Base-by-base conservation (phyloP, 1,140 invertebrate species). In the Rhagoletis zephyria region DNA sequence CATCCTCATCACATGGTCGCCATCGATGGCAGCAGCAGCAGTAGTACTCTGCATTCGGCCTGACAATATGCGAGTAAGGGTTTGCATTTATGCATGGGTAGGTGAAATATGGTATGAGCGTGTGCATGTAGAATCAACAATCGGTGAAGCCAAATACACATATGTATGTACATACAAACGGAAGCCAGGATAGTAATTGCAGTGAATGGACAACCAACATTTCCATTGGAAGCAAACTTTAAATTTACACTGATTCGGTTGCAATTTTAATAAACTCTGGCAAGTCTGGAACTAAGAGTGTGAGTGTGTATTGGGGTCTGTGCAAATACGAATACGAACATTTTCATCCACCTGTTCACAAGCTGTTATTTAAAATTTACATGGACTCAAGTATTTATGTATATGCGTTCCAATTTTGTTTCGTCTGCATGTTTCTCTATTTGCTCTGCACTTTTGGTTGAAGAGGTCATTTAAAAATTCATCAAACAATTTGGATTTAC, bases 101-200 rank as follows among this genome's bases (percentile, higher is more conserved):
- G 9, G 1, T 74, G 70, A 48, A 6, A 59, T 16, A 19, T 56
- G 1, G 51, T 3, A 3, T 56, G 51, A 5, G 51, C 10, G 1
- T 56, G 1, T 56, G 51, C 0, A 0, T 56, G 51, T 56, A 56
- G 5, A 56, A 14, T 63, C 1, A 63, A 1, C n/a, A 16, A n/a
- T 14, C n/a, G 9, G 61, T 63, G 61, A 63, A 63, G 51, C 51
- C 61, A 16, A 63, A 63, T 12, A 14, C 61, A 7, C 51, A 10
- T 1, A n/a, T n/a, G n/a, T n/a, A n/a, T n/a, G n/a, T n/a, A 14
- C 48, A 81, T 51, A 48, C 16, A 10, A 19, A 56, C 9, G 74
- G 74, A 81, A 56, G 48, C 10, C 42, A n/a, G 74, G n/a, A 81
- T n/a, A 51, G 48, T 56, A 81, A 59, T 81, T 81, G 74, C 19